phyloP scores from a whole-genome alignment of 1,140 invertebrate species.

The Yoshiicerus persimilis region DNA sequence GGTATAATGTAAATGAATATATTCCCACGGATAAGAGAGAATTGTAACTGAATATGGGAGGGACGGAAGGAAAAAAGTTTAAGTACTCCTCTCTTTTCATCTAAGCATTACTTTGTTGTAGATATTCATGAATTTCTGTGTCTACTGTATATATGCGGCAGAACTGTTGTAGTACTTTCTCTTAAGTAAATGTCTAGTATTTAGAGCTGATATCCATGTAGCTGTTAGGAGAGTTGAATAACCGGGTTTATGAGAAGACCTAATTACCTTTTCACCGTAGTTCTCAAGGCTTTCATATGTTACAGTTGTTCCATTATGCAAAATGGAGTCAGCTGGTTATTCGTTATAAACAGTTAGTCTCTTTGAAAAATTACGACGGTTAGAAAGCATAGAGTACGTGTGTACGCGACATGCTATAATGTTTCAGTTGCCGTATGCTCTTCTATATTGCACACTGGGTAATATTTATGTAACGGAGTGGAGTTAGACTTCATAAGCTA shows the following conservation, averaged over 20 bases:
- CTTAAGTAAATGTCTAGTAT: neutral
- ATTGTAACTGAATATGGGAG: neutral
- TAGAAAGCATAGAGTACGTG: neutral
- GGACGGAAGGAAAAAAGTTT: neutral
- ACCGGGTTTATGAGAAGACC: slow-evolving; percentile 1
- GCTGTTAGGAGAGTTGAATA: neutral
- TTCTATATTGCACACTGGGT: neutral
- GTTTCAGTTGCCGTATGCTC: neutral
- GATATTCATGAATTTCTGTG: neutral
- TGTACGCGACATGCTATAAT: neutral
- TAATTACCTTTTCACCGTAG: neutral
- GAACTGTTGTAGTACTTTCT: neutral
- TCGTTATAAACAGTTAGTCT: slow-evolving; percentile 11
- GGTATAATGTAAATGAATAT: neutral
- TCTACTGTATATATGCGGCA: neutral
- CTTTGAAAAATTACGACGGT: neutral
- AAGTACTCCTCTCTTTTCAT: neutral
- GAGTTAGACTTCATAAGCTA: neutral
- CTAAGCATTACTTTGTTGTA: neutral
- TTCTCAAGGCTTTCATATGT: neutral
- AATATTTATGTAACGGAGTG: neutral
- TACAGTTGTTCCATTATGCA: neutral
- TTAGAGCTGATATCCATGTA: neutral
- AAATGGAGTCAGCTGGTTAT: slow-evolving; percentile 12
- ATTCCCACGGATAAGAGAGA: neutral